Evolutionary conservation across 2,113 vertebrate species (phyloP).

Genomic region (Mobula hypostoma): DNA sequence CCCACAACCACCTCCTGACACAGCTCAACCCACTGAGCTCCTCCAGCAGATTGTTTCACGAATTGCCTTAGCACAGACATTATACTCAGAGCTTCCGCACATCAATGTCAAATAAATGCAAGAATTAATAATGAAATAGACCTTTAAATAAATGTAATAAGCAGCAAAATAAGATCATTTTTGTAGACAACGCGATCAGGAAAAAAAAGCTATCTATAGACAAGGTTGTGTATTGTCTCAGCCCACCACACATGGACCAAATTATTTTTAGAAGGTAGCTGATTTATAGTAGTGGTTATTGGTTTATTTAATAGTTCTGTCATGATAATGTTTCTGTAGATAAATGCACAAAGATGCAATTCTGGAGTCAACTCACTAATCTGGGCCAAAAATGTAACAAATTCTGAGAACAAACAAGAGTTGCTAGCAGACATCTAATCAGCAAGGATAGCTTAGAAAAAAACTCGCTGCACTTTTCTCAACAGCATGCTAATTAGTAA

Average conservation of each 20-base stretch:
- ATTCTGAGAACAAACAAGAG: no score
- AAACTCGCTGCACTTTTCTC: no score
- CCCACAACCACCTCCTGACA: no score
- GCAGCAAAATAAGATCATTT: not conserved
- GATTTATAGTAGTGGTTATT: not conserved
- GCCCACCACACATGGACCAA: not conserved
- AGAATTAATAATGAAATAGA: not conserved
- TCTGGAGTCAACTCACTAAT: not conserved
- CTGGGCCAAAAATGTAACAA: not conserved
- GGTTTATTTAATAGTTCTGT: not conserved
- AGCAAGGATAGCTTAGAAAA: no score
- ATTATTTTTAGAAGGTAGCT: not conserved
- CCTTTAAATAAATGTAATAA: not conserved
- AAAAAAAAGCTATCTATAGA: not conserved
- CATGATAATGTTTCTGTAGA: not conserved
- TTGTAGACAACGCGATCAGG: not conserved
- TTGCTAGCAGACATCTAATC: no score
- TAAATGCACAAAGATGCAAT: not conserved
- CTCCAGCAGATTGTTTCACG: no score
- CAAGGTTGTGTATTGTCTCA: not conserved
- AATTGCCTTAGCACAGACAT: not conserved
- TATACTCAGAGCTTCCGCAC: not conserved
- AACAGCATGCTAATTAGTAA: no score
- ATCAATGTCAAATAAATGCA: not conserved
- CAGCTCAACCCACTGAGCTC: no score